These are phyloP conservation scores for Hydrolagus affinis DNA, from an alignment of 2,113 vertebrate species.

Conservation along the genomic window DNA sequence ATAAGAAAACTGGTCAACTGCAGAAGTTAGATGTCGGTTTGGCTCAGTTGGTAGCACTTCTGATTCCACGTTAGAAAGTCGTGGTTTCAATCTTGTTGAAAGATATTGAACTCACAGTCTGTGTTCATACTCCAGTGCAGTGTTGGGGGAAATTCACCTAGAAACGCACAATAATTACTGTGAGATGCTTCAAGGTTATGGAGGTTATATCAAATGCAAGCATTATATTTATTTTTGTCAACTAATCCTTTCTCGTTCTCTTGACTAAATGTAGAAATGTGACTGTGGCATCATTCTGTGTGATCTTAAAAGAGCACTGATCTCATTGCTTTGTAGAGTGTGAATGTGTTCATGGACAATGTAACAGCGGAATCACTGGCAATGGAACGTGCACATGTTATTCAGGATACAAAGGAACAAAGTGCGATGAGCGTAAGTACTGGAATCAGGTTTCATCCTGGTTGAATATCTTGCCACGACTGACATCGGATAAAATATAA, in stretches of 20 bases:
- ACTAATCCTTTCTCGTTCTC: slow-evolving; percentile 30
- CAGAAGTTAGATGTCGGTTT: too few relatives aligned
- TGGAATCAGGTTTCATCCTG: too few relatives aligned
- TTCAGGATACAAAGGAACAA: slow-evolving; percentile 69
- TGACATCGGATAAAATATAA: not conserved
- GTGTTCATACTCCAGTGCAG: not conserved
- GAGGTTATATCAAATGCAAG: too few relatives aligned
- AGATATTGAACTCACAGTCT: not conserved
- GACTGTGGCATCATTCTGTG: not conserved
- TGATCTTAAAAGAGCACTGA: not conserved
- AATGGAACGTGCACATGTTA: slow-evolving; percentile 70
- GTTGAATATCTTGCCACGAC: not conserved
- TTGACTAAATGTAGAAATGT: not conserved
- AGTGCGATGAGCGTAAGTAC: slow-evolving; percentile 71
- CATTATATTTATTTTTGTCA: too few relatives aligned
- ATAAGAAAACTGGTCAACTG: too few relatives aligned
- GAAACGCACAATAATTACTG: too few relatives aligned
- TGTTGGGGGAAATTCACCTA: not conserved
- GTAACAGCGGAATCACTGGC: slow-evolving; percentile 61
- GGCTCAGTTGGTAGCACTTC: not conserved
- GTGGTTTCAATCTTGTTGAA: not conserved
- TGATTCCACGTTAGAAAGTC: not conserved
- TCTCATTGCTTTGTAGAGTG: slow-evolving; percentile 58
- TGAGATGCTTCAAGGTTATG: too few relatives aligned
- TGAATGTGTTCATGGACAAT: slow-evolving; percentile 73